Evolutionary conservation across 2,888 invertebrate species (phyloP), one percentile per base, ranked within the genome.

Genomic region (Platycheirus rosarum): DNA sequence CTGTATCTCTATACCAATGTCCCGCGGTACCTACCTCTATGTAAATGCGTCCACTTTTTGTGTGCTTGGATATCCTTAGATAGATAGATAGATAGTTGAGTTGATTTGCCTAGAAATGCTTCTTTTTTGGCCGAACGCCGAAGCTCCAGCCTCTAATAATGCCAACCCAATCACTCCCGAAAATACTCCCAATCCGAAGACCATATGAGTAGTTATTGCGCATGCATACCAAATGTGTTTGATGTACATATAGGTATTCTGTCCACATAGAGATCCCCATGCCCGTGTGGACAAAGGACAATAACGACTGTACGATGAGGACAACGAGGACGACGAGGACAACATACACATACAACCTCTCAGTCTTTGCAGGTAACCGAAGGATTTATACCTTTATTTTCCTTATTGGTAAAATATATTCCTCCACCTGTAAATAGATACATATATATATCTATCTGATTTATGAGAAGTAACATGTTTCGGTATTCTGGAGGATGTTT

Each of bases 141-240:
- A 68, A 71, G 82, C 82, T 60, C 60, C 82, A 82, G 82, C 82
- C 76, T 77, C 82, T 71, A 73, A 77, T 82, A 82, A 82, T 77
- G 68, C 71, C 82, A 73, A 77, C 82, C 82, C 82, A 82, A 82
- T 82, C 82, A 73, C 77, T 82, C 82, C 82, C 82, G 71, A 82
- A 82, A 77, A 82, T 82, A 63, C 82, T 82, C 77, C 82, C 82
- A 82, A 82, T 82, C 70, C 71, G 26, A 57, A 53, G 77, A 82
- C 82, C 82, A 77, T 82, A 82, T 82, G 82, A 82, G 82, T 82
- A 82, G 82, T 82, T 82, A 82, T 77, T 82, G 82, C 82, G 82
- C 82, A 82, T 82, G 82, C 82, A 82, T 82, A 77, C 77, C 55
- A 82, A 76, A 82, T 77, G 42, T 73, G 42, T 71, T 42, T 14